Evolutionary conservation across 1,140 invertebrate genomes (phyloP), one percentile per base, ranked within the genome.

Genomic region (Sitophilus oryzae): DNA sequence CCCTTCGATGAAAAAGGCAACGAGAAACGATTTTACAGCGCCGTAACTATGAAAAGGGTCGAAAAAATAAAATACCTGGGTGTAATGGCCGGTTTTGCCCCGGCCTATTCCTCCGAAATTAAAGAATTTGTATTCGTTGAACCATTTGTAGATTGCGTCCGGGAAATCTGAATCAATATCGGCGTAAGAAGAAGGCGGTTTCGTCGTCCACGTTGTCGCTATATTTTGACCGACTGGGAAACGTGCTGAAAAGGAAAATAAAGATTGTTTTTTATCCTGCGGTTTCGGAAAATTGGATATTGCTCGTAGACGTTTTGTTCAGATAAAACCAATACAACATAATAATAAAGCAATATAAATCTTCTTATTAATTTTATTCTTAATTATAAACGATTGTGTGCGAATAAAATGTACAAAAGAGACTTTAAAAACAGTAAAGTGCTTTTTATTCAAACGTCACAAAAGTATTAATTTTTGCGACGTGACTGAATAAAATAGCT

Each of bases 171-270:
- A 84, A 46, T 78, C 68, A 35, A 77, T 76, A 61, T 85, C 78
- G 51, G 67, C 45, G 20, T 74, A 74, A 30, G 66, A 72, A 56
- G 75, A 76, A 48, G 84, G 79, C 34, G 76, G 77, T 22, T 77
- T 80, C 19, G 82, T 86, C 55, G 85, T 88, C 88, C 88, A 90
- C 0, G 84, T 83, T 19, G 82, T 80, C 1, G 86, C 88, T 37
- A 89, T 78, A 70, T 92, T 92, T 69, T 92, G 88, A 3, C 88
- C 88, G 36, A 91, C 88, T 0, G 79, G 76, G 67, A 91, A 91
- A 54, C 87, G 77, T 48, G 77, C 85, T 80, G 62, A 16, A 64
- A 68, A 54, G 52, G 25, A 56, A 47, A 55, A 53, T 20, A 22
- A 10, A 11, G n/a, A 34, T 43, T 43, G 35, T 35, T 20, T 48